These are phyloP conservation scores for Caenorhabditis japonica DNA, from an alignment of 2,888 invertebrate genomes.

Conservation along the genomic window DNA sequence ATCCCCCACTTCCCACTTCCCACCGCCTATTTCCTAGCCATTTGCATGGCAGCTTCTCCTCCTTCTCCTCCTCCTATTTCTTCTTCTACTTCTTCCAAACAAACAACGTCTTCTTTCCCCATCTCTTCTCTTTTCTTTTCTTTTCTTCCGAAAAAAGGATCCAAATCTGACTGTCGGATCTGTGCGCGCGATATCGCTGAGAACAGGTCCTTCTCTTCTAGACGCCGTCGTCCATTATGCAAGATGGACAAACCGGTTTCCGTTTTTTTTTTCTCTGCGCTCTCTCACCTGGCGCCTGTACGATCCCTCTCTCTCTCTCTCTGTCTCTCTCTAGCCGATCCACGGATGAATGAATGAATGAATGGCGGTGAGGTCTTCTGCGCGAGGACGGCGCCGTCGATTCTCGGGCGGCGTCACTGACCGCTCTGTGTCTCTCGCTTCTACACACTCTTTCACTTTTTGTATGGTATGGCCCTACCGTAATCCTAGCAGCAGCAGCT, in stretches of 20 bases:
- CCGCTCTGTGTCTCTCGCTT: slow-evolving; percentile 28
- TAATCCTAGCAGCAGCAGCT: slow-evolving; percentile 25
- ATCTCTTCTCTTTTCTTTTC: not conserved
- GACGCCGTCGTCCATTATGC: slow-evolving; percentile 48
- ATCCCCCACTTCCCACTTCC: no score
- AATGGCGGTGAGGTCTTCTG: no score
- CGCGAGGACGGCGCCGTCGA: slow-evolving; percentile 34
- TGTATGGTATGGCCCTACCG: slow-evolving; percentile 25
- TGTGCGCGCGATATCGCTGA: slow-evolving; percentile 31
- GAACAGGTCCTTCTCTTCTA: slow-evolving; percentile 31
- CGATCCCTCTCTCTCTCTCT: slow-evolving; percentile 14
- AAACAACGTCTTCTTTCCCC: slow-evolving; percentile 10
- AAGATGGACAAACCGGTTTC: slow-evolving; percentile 38
- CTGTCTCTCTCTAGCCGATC: slow-evolving; percentile 9
- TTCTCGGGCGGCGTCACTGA: slow-evolving; percentile 45
- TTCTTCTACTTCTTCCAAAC: not conserved
- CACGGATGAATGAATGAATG: slow-evolving; percentile 42
- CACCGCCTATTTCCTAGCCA: not conserved
- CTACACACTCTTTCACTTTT: slow-evolving; percentile 8
- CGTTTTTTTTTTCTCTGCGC: slow-evolving; percentile 19
- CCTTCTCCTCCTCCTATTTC: no score
- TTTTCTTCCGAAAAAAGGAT: no score
- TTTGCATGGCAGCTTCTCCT: not conserved
- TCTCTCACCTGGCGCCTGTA: not conserved
- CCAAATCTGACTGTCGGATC: no score